A percentile compares a stretch with the other conserved stretches of the same genome.
phyloP scores from a whole-genome alignment of 2,888 invertebrate species.

The Iphiclides podalirius region DNA sequence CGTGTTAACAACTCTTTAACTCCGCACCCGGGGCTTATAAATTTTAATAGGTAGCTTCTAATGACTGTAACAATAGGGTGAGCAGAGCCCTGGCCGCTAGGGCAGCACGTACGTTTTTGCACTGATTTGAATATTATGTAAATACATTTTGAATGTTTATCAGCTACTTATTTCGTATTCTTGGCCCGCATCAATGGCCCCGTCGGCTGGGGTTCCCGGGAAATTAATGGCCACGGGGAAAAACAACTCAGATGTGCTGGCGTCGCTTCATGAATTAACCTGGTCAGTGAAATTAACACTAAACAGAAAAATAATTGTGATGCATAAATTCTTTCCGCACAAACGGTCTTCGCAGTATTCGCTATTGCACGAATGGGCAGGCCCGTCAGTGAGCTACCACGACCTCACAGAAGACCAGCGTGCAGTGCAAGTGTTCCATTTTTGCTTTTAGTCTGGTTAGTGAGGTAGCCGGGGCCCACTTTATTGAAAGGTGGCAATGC shows the following conservation, averaged over 20 bases:
- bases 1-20: constrained; percentile 73
- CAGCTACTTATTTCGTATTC: constrained; percentile 45
- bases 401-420: too few relatives aligned
- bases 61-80: constrained; percentile 55
- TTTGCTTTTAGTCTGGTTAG: too few relatives aligned
- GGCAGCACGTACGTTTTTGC: constrained; percentile 52
- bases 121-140: constrained; percentile 69
- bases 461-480: too few relatives aligned
- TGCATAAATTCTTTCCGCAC: too few relatives aligned
- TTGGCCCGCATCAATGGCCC: constrained; percentile 40
- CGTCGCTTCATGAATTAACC: constrained; percentile 9
- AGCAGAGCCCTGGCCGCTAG: constrained; percentile 25
- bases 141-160: constrained; percentile 37
- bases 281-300: too few relatives aligned
- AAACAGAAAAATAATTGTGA: too few relatives aligned
- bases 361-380: too few relatives aligned
- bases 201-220: constrained; percentile 15
- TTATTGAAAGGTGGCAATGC: too few relatives aligned
- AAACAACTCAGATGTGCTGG: constrained; percentile 14
- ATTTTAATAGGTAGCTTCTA: constrained; percentile 66
- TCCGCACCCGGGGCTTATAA: constrained; percentile 46
- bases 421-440: too few relatives aligned
- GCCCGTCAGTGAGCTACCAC: too few relatives aligned
- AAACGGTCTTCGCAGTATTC: too few relatives aligned
- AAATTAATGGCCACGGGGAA: constrained; percentile 19